A percentile compares a stretch with the other conserved stretches of the same genome.
phyloP scores from a whole-genome alignment of 2,113 vertebrate genomes.

The Pollimyrus isidori region DNA sequence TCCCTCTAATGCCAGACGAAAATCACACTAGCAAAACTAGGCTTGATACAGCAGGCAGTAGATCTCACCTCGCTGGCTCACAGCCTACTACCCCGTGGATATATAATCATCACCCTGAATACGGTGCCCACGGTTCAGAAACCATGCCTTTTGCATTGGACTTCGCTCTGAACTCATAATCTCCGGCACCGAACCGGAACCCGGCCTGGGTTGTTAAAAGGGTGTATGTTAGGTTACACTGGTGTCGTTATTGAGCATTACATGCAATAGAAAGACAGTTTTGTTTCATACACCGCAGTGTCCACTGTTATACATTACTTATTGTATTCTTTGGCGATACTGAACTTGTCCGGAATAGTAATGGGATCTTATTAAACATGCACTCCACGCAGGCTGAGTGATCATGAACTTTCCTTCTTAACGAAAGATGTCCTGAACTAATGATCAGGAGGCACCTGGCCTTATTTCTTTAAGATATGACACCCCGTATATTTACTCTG shows the following conservation, averaged over 20 bases:
- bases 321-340: background rate
- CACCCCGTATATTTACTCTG: background rate
- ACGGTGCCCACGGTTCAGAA: background rate
- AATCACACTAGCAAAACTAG: conserved; percentile 21
- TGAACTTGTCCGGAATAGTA: background rate
- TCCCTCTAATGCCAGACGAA: background rate
- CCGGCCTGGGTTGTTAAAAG: background rate
- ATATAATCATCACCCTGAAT: background rate
- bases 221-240: background rate
- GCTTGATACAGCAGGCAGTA: conserved; percentile 3
- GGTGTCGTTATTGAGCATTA: background rate
- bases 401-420: background rate
- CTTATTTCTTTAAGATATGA: background rate
- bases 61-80: conserved; percentile 12
- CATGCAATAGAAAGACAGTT: background rate
- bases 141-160: background rate
- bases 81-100: background rate
- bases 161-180: background rate
- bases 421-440: background rate
- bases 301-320: background rate
- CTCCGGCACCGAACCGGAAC: background rate
- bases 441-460: background rate
- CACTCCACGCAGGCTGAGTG: background rate
- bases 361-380: background rate
- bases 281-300: background rate